Evolutionary conservation across 2,888 invertebrate genomes (phyloP), one percentile per base, ranked within the genome.

Genomic region (Byasa hedistus): DNA sequence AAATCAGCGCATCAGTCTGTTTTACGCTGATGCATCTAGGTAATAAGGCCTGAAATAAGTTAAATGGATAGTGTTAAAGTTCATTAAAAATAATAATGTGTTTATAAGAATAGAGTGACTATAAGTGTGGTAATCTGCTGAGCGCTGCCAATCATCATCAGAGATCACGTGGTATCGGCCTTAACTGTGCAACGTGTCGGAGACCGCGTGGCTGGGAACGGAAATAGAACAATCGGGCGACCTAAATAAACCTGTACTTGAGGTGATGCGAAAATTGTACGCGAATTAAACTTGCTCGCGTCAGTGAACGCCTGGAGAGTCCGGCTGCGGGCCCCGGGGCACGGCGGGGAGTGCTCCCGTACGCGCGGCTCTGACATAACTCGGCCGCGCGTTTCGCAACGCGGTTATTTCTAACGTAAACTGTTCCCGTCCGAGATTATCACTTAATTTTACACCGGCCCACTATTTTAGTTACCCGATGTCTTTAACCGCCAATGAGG

Each of bases 401-500:
- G 76, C 66, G 69, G 61, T 80, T 89, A 89, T 87, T 83, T 84
- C 86, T 88, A 89, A 79, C 57, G 52, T 73, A 73, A 72, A 76
- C 83, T 83, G 83, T 81, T 81, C 77, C 73, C 78, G 77, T 80
- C 81, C 83, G 80, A 86, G 89, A 89, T 86, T 85, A 86, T 80
- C 76, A 79, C 83, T 83, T 84, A 85, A 83, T 87, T 85, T 85
- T 85, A 83, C 78, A 75, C 75, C 74, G 74, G 78, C 75, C 80
- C 17, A 79, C 85, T 87, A 88, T 89, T 86, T 87, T 85, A 87
- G 83, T 78, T 71, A 32, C 32, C 77, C 81, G 85, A 39, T 84
- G 89, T 88, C 89, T 86, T 89, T 85, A 89, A 88, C 88, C 89
- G 89, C 80, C 87, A 91, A 89, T 89, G 83, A 80, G 89, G 82